These are phyloP conservation scores for Microcebus griseorufus DNA, from an alignment of 2,113 vertebrate species.

Conservation along the genomic window DNA sequence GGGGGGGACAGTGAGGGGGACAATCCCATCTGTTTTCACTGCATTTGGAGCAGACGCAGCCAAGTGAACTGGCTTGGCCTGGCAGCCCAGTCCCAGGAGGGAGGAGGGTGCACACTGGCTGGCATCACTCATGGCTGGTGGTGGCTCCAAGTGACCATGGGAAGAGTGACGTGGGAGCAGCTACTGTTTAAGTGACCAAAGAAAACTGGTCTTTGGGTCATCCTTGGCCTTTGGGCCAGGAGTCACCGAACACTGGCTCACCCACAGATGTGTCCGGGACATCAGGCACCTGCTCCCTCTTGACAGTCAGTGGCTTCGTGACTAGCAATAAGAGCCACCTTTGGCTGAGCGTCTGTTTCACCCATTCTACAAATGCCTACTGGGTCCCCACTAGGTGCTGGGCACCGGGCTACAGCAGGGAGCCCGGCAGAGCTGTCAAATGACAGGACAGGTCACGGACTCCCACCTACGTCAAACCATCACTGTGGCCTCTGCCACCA, in stretches of 20 bases:
- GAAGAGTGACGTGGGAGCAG: background rate
- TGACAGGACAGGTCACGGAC: accelerated
- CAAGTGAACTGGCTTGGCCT: background rate
- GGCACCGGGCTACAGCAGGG: background rate
- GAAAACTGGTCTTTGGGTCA: background rate
- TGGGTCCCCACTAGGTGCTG: accelerated
- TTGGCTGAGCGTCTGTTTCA: background rate
- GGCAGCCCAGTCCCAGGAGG: background rate
- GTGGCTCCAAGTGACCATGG: background rate
- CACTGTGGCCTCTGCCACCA: background rate
- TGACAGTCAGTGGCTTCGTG: background rate
- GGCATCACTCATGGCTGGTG: background rate
- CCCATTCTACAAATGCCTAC: background rate
- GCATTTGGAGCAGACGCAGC: background rate
- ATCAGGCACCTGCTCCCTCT: background rate
- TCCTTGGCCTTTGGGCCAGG: background rate
- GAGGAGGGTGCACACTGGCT: background rate
- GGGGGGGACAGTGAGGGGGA: background rate
- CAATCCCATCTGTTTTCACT: background rate
- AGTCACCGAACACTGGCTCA: background rate
- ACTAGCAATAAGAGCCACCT: background rate
- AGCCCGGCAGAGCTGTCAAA: background rate
- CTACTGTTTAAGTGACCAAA: background rate
- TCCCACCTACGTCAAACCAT: accelerated
- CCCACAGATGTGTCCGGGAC: background rate